Evolutionary conservation across 23 tunicate genomes (phyloP).

Genomic region (Styela plicata): DNA sequence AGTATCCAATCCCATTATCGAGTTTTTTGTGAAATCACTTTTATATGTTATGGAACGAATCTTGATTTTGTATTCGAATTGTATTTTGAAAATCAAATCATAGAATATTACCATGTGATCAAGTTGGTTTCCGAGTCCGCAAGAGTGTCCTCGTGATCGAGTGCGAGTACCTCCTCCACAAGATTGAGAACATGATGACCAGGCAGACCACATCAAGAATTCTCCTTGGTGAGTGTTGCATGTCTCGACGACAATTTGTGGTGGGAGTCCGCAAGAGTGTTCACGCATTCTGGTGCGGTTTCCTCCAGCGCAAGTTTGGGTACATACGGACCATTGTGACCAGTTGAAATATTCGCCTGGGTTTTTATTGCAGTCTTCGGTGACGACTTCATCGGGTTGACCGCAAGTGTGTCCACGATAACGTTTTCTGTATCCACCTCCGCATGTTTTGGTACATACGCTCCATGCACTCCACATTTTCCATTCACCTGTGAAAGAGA

Average conservation of each 20-base stretch:
- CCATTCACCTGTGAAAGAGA: constrained; percentile 30
- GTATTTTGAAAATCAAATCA: too few relatives aligned
- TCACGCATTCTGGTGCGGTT: constrained; percentile 52
- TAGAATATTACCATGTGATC: constrained; percentile 28
- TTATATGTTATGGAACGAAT: too few relatives aligned
- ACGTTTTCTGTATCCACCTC: constrained; percentile 64
- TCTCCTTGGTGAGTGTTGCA: constrained; percentile 71
- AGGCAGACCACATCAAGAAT: constrained; percentile 44
- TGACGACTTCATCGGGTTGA: background rate
- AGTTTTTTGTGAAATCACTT: too few relatives aligned
- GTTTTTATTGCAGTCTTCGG: constrained; percentile 36
- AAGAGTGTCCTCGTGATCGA: constrained; percentile 66
- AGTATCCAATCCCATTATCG: too few relatives aligned
- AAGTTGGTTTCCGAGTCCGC: constrained; percentile 46
- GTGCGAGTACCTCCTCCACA: constrained; percentile 76
- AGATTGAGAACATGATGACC: constrained; percentile 60
- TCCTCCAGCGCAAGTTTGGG: constrained; percentile 66
- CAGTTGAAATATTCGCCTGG: constrained; percentile 30
- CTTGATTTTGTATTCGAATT: too few relatives aligned
- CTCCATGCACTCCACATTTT: constrained; percentile 64
- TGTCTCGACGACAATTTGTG: constrained; percentile 28
- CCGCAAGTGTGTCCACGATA: constrained; percentile 77
- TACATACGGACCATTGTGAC: constrained; percentile 34
- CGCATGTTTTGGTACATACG: constrained; percentile 65
- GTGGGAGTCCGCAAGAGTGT: constrained; percentile 70